phyloP scores from a whole-genome alignment of 2,888 invertebrate genomes.

The Patella ulyssiponensis region DNA sequence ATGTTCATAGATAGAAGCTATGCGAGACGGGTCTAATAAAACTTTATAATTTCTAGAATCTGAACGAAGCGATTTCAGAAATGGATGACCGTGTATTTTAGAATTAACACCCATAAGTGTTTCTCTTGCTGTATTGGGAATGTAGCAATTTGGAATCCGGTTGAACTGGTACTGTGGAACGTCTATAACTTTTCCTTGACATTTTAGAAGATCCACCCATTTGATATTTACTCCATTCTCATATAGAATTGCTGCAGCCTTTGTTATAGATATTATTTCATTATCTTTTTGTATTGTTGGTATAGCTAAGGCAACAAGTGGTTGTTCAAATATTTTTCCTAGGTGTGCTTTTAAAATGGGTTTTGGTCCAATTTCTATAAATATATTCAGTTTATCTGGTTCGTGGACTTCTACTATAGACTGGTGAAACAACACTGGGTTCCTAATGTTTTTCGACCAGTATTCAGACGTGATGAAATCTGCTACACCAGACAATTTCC shows the following conservation, averaged over 20 bases:
- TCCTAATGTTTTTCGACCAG: slow-evolving; percentile 53
- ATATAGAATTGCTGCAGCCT: slow-evolving; percentile 37
- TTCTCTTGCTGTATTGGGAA: slow-evolving; percentile 32
- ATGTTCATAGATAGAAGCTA: slow-evolving; percentile 46
- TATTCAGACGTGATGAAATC: slow-evolving; percentile 44
- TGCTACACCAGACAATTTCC: slow-evolving; percentile 26
- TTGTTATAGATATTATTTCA: slow-evolving; percentile 28
- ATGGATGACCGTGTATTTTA: slow-evolving; percentile 17
- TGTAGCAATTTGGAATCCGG: slow-evolving; percentile 29
- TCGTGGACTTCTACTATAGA: slow-evolving; percentile 36
- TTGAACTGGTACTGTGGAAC: slow-evolving; percentile 46
- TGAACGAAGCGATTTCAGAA: slow-evolving; percentile 14
- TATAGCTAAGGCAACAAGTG: neutral
- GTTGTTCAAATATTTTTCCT: slow-evolving; percentile 34
- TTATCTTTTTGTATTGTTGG: slow-evolving; percentile 15
- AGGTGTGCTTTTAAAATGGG: slow-evolving; percentile 49
- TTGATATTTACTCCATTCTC: slow-evolving; percentile 33
- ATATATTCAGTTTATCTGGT: slow-evolving; percentile 36
- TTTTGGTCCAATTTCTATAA: slow-evolving; percentile 58
- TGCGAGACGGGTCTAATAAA: slow-evolving; percentile 24
- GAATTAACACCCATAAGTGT: slow-evolving; percentile 28
- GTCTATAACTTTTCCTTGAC: slow-evolving; percentile 25
- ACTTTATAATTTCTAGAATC: slow-evolving; percentile 20
- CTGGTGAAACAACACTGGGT: slow-evolving; percentile 50
- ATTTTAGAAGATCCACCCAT: slow-evolving; percentile 35